These are phyloP conservation scores for Galerucella calmariensis DNA, from an alignment of 2,888 invertebrate genomes.

Conservation along the genomic window DNA sequence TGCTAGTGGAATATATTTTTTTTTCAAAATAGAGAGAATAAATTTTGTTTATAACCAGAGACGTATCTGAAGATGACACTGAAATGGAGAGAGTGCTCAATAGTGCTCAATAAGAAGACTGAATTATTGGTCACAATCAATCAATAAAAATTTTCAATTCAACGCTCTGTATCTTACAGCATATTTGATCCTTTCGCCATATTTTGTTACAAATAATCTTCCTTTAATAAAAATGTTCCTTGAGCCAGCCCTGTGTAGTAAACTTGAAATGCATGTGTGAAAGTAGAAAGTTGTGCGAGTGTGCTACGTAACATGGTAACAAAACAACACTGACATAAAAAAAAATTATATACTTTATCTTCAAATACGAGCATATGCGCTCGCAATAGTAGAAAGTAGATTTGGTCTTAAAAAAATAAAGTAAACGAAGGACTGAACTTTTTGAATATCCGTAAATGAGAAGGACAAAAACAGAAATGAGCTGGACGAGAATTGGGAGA, in stretches of 20 bases:
- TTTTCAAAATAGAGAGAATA: neutral
- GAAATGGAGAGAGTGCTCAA: too few species aligned
- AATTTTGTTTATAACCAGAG: too few species aligned
- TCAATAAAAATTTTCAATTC: too few species aligned
- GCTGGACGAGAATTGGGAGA: too few species aligned
- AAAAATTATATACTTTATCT: slow-evolving; percentile 21
- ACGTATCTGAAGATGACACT: too few species aligned
- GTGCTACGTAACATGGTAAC: slow-evolving; percentile 23
- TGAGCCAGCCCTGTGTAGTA: slow-evolving; percentile 22
- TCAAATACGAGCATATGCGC: slow-evolving; percentile 6
- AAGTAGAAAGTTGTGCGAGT: slow-evolving; percentile 29
- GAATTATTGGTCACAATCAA: too few species aligned
- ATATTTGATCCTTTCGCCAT: too few species aligned
- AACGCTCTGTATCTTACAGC: too few species aligned
- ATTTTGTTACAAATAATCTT: too few species aligned
- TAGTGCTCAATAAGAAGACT: too few species aligned
- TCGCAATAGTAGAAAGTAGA: slow-evolving; percentile 17
- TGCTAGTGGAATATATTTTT: neutral
- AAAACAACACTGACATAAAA: slow-evolving; percentile 32
- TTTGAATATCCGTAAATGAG: neutral
- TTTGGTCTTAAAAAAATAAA: too few species aligned
- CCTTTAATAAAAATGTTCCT: neutral
- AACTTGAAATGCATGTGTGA: slow-evolving; percentile 32
- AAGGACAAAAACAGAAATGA: neutral
- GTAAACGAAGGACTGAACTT: too few species aligned